Evolutionary conservation across 2,113 vertebrate species (phyloP).

Genomic region (Ia io): DNA sequence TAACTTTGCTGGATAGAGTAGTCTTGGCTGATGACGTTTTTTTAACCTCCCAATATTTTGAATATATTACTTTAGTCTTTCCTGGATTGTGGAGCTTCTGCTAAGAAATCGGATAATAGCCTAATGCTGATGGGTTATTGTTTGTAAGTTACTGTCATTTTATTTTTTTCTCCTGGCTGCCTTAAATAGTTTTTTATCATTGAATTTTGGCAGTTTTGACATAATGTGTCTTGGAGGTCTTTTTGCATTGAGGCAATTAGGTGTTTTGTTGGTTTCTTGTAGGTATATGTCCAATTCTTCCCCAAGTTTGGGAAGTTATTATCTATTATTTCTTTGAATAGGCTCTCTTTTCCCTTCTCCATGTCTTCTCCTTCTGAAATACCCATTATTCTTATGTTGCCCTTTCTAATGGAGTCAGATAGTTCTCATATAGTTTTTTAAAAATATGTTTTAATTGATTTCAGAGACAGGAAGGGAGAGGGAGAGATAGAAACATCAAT

Average conservation of each 20-base stretch:
- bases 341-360: not conserved
- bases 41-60: not conserved
- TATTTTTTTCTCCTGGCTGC: not conserved
- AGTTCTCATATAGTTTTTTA: not conserved
- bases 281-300: not conserved
- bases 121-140: not conserved
- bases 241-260: not conserved
- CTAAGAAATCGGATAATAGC: not conserved
- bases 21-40: not conserved
- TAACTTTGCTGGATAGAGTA: not conserved
- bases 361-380: not conserved
- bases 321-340: not conserved
- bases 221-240: not conserved
- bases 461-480: no score
- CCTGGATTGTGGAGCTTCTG: not conserved
- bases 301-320: not conserved
- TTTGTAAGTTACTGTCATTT: not conserved
- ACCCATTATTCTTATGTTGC: not conserved
- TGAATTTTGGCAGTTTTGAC: not conserved
- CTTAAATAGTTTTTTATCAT: not conserved
- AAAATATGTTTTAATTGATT: no score
- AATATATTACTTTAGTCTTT: not conserved
- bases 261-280: not conserved
- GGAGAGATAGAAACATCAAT: no score
- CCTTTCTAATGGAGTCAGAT: not conserved